Evolutionary conservation across 2,888 invertebrate species (phyloP).

Genomic region (Hirtodrosophila confusa): DNA sequence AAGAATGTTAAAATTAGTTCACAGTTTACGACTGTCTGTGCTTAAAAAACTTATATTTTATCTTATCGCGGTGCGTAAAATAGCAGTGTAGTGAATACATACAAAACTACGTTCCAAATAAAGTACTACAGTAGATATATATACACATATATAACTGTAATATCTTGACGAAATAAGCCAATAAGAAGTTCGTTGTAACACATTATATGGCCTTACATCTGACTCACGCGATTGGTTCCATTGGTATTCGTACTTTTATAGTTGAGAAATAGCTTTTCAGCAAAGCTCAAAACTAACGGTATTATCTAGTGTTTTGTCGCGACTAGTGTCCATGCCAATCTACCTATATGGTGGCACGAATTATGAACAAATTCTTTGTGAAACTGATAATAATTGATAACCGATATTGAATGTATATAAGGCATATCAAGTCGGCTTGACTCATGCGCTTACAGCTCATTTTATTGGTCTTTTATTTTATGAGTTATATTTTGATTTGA

Average conservation of each 20-base stretch:
- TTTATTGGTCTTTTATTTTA: conserved; percentile 29
- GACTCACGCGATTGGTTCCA: conserved; percentile 40
- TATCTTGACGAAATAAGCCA: not conserved
- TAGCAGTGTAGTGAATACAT: conserved; percentile 29
- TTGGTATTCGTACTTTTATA: conserved; percentile 1
- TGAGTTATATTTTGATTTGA: conserved; percentile 36
- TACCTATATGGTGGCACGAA: conserved; percentile 22
- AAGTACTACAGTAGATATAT: not conserved
- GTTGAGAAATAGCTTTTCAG: conserved; percentile 28
- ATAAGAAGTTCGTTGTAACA: not conserved
- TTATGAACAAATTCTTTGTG: conserved; percentile 42
- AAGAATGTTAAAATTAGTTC: conserved; percentile 9
- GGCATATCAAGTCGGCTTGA: conserved; percentile 47
- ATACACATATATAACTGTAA: not conserved
- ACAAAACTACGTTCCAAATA: conserved; percentile 2
- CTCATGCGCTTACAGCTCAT: conserved; percentile 50
- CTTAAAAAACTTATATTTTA: conserved; percentile 38
- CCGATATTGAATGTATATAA: conserved; percentile 43
- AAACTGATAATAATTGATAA: conserved; percentile 64
- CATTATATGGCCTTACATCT: conserved; percentile 25
- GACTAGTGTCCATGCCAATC: conserved; percentile 27
- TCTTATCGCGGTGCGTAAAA: conserved; percentile 60
- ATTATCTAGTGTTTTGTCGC: conserved; percentile 16
- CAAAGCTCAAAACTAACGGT: conserved; percentile 34
- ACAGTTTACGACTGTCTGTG: conserved; percentile 21